Base-by-base conservation (phyloP, 2,888 invertebrate genomes). In the Thelaira solivaga region DNA sequence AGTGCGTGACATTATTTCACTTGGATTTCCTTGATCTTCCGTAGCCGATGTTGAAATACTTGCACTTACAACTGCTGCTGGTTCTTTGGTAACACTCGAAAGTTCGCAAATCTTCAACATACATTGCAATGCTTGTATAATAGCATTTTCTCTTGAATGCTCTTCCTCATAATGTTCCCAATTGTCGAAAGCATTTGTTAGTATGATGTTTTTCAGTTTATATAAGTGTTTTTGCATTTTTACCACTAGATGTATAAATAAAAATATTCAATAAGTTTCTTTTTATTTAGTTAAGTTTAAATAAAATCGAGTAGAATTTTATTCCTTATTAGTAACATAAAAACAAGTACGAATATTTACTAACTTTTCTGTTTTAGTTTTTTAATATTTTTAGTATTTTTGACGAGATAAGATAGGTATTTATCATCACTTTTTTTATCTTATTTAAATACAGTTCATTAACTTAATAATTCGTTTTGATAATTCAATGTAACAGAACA, bases 221-320 rank as follows among this genome's bases (percentile, higher is more conserved):
- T 85, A 83, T 71, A 88, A 83, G 81, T 87, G 86, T 78, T 85
- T 85, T 83, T 88, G 86, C 88, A 89, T 88, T 81, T 85, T 86
- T 79, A 87, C 86, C 36, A 84, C 87, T 86, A 80, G 24, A 77
- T 80, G 49, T 24, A 18, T n/a, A 51, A 10, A 67, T 55, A 69
- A 20, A 55, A 51, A 62, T 55, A 20, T n/a, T 20, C 20, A 55
- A 65, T 62, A 43, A 1, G 51, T 34, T 62, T 64, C 7, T 29
- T 51, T 59, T 61, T n/a, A n/a, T n/a, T n/a, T n/a, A n/a, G 31
- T 49, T 68, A 65, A 62, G 57, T 39, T 34, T 59, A 3, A 47
- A 71, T 75, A 57, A 74, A 74, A 41, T 13, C 18, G 2, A 16
- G 7, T 31, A 65, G 20, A n/a, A 34, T 8, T 22, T 16, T 11